Base-by-base conservation (phyloP, 2,113 vertebrate species). In the Urocitellus parryii region DNA sequence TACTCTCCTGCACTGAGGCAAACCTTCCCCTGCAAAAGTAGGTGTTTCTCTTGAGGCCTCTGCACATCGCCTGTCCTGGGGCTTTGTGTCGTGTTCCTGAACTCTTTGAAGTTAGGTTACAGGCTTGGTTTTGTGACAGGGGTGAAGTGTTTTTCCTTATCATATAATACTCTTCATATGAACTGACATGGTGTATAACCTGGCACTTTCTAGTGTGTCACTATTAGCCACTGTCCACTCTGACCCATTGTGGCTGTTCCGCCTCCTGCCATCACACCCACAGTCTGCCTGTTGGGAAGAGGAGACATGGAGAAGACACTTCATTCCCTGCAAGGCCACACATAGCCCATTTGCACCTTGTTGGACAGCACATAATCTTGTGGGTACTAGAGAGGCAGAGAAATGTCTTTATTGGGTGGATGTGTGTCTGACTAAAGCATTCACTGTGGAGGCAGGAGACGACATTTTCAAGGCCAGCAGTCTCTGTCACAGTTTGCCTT, bases 261-360 rank as follows among this genome's bases (percentile, higher is more conserved):
- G 9, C 61, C 72, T 48, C 18, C 79, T 70, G 72, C 61, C 25
- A 1, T 89, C 42, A 25, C 77, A 34, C 56, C 56, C 20, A 58
- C 56, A 58, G 20, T 48, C 29, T 63, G 32, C n/a, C 67, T 2
- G 2, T n/a, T 13, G 10, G 48, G 48, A 81, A 65, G 18, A 7
- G 37, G 2, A 70, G 78, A 48, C 25, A 29, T 17, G 48, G 37
- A 32, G 58, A 45, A 63, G 20, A 14, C 32, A 34, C 20, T 58
- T 20, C 63, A 8, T 68, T 76, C 32, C 17, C 48, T 51, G 0
- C 32, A 32, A 37, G 37, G 37, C 2, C 61, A 10, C 10, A 25
- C 61, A 10, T 9, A 25, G 16, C 48, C 61, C 25, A 0, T 45
- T 53, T 2, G 8, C 4, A 1, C 32, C 61, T 32, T 24, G 2